Evolutionary conservation across 2,888 invertebrate species (phyloP), one percentile per base, ranked within the genome.

Genomic region (Spodoptera littoralis): DNA sequence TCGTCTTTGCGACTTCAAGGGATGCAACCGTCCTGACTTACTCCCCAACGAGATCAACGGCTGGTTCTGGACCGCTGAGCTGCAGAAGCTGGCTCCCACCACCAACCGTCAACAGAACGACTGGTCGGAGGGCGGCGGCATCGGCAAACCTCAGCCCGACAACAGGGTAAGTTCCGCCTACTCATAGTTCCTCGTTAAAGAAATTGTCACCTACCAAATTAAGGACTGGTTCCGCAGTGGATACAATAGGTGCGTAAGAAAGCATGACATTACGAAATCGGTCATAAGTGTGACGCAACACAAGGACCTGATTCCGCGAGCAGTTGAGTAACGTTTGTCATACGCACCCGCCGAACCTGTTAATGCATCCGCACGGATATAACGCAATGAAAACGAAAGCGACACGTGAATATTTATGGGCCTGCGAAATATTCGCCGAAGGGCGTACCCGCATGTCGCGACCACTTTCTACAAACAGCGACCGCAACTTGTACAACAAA

Each of bases 41-140:
- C 96, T 97, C 79, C 98, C 98, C 43, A 95, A 96, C 71, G 95
- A 96, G 60, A 90, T 98, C 73, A 98, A 98, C 86, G 98, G 98
- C 45, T 98, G 98, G 98, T 98, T 98, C 96, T 98, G 98, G 98
- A 98, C 98, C 24, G 98, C 97, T 44, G 97, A 96, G 81, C 96
- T 97, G 58, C 97, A 97, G 91, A 98, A 98, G 90, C 92, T 98
- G 81, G 97, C 98, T 1, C 97, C 98, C 52, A 97, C 97, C 60
- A 97, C 96, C 61, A 96, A 97, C 92, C 96, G 98, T 56, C 95
- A 96, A 58, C 97, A 98, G 87, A 98, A 97, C 89, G 98, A 98
- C 91, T 98, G 98, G 98, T 98, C 98, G 44, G 97, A 97, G 87
- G 96, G 95, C 75, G 98, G 98, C 82, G 98, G 98, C 78, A 97